A percentile compares a stretch with the other conserved stretches of the same genome.
Conservation (phyloP, 2,797 vertebrate genomes). For the Sebastes diaconus region DNA sequence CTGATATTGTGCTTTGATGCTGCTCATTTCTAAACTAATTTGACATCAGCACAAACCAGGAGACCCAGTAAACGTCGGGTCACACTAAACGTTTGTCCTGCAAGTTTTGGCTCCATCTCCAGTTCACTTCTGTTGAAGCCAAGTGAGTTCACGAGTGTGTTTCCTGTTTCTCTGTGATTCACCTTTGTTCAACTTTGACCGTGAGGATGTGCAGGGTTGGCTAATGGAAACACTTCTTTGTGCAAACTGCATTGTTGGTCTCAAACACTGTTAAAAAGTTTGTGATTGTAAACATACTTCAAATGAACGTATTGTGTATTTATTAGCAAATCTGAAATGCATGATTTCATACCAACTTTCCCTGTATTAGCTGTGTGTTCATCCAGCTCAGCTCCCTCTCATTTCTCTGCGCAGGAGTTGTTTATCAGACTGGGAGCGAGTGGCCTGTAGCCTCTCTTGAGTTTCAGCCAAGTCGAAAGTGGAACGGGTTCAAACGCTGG, state of each 20-base stretch:
- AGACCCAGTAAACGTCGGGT: background rate
- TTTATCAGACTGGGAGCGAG: constrained; percentile 60
- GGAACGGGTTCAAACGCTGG: constrained; percentile 58
- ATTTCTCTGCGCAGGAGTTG: constrained; percentile 49
- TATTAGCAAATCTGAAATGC: background rate
- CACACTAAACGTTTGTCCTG: background rate
- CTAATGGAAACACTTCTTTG: background rate
- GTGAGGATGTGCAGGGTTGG: background rate
- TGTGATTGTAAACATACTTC: background rate
- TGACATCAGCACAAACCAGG: background rate
- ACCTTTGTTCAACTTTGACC: background rate
- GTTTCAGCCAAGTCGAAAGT: constrained; percentile 65
- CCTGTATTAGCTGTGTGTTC: background rate
- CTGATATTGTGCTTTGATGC: background rate
- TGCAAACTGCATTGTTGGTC: background rate
- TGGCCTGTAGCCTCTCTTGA: constrained; percentile 64
- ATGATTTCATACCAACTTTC: background rate
- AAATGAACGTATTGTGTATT: background rate
- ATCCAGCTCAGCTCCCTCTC: constrained; percentile 10
- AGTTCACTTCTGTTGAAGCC: background rate
- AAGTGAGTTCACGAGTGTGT: background rate
- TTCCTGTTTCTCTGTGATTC: background rate
- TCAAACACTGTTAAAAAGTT: background rate
- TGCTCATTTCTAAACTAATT: background rate
- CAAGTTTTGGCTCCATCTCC: background rate